Evolutionary conservation across 2,113 vertebrate species (phyloP).

Genomic region (Hylia prasina): DNA sequence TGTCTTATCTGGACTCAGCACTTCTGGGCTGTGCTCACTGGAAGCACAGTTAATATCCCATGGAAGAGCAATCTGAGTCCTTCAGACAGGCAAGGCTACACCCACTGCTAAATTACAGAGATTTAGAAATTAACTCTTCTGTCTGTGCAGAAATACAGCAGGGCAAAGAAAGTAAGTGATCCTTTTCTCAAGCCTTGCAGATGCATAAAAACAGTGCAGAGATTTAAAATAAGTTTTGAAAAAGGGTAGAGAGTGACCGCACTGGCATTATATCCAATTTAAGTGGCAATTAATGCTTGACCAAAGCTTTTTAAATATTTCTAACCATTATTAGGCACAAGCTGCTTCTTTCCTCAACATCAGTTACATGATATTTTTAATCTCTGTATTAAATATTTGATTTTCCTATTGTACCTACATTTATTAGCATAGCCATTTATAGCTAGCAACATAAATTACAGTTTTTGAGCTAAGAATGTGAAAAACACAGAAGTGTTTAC

Average conservation of each 20-base stretch:
- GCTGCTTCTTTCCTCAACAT: not conserved
- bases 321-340: not conserved
- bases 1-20: not conserved
- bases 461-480: not conserved
- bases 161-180: not conserved
- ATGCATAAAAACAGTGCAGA: not conserved
- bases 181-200: not conserved
- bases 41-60: not conserved
- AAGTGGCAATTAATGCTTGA: not conserved
- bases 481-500: not conserved
- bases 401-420: not conserved
- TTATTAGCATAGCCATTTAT: not conserved
- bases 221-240: not conserved
- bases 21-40: not conserved
- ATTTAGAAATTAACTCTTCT: not conserved
- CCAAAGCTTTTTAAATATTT: not conserved
- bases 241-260: not conserved
- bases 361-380: not conserved
- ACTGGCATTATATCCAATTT: not conserved
- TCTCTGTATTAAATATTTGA: not conserved
- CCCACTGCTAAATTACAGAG: not conserved
- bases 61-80: not conserved
- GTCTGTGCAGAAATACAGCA: not conserved
- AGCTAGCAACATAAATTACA: not conserved
- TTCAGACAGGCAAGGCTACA: not conserved